Base-by-base conservation (phyloP, 2,113 vertebrate species). In the Gobiocypris rarus region DNA sequence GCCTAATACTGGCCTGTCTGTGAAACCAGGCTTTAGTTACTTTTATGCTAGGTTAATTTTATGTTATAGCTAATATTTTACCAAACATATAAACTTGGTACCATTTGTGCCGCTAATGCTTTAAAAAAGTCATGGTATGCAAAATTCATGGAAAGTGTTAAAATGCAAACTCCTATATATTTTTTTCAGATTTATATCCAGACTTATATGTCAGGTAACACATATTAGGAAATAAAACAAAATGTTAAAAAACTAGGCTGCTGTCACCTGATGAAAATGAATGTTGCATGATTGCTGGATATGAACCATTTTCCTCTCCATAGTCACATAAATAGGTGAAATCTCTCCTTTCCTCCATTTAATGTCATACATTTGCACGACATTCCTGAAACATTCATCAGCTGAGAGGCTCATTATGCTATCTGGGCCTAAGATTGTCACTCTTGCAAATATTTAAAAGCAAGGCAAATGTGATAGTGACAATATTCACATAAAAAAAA, bases 321-420 rank as follows among this genome's bases (percentile, higher is more conserved):
- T 24, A 58, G 31, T 11, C 31, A 3, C 14, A 11, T 14, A 14
- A 77, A 58, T 19, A 10, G 9, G 5, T 13, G 2, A 63, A 45
- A 45, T 71, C 41, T 79, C 38, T 59, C 48, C 24, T 22, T 54
- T 75, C 73, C 26, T 31, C 45, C 54, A 63, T 79, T 63, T 45
- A 63, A 48, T 63, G 58, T 45, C 58, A 48, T 48, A 48, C 14
- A 34, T 67, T 13, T 80, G 14, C 26, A 65, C 38, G 9, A 65
- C 24, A 80, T 50, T 9, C 24, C 38, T 48, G 77, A 50, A 81
- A 81, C 15, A 48, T 50, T 67, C 15, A 81, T 43, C 78, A 67
- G 26, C 43, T 9, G 14, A 78, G 38, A 63, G 56, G 22, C 76
- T 61, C 34, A 19, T 45, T 78, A 43, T 61, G 13, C 56, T 2